Conservation (phyloP, 2,113 vertebrate genomes). For the Melanostigma gelatinosum region DNA sequence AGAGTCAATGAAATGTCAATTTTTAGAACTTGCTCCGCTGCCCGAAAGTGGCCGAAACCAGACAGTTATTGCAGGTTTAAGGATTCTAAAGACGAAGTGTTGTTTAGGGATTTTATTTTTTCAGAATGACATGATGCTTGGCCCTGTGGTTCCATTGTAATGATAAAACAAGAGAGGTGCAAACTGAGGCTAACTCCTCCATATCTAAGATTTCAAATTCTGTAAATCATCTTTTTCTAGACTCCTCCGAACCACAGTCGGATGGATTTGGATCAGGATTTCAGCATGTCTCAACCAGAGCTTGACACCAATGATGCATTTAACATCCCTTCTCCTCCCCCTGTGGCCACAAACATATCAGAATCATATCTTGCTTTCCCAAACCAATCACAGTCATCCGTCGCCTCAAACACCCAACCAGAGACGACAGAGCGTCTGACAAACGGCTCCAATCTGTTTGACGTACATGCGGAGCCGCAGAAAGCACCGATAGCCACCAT, state of each 20-base stretch:
- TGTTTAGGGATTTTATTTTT: background rate
- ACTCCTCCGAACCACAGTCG: slow-evolving; percentile 17
- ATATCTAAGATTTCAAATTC: background rate
- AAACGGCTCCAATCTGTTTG: rapidly evolving
- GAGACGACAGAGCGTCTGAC: background rate
- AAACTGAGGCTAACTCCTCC: background rate
- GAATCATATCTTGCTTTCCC: background rate
- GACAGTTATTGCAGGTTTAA: background rate
- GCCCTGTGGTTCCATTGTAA: background rate
- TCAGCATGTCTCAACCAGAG: slow-evolving; percentile 69
- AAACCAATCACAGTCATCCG: background rate
- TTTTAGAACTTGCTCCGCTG: background rate
- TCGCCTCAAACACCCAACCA: background rate
- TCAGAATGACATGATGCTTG: background rate
- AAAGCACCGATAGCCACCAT: slow-evolving; percentile 54
- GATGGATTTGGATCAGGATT: slow-evolving; percentile 15
- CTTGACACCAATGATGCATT: slow-evolving; percentile 50
- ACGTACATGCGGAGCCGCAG: background rate
- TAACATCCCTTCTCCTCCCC: slow-evolving; percentile 68
- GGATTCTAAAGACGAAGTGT: background rate
- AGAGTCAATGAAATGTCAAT: background rate
- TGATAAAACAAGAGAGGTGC: background rate
- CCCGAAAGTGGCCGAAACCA: background rate
- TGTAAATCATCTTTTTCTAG: slow-evolving; percentile 31
- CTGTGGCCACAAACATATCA: slow-evolving; percentile 22